Conservation (phyloP, 2,888 invertebrate genomes). For the Lochmaea crataegi region DNA sequence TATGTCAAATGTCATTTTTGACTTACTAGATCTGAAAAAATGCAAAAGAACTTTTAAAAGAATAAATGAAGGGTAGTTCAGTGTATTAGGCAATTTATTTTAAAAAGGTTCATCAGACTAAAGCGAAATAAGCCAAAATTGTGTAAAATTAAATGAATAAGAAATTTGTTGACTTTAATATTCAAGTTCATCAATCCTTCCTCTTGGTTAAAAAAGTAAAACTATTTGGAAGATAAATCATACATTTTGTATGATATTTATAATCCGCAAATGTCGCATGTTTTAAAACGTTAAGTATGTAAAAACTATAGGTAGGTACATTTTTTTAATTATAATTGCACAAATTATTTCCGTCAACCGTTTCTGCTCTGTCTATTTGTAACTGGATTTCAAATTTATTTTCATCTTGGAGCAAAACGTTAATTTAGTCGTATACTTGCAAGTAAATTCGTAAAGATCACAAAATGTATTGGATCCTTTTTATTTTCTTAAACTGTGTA, state of each 20-base stretch:
- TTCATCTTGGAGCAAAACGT: slow-evolving; percentile 11
- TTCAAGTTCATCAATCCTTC: not conserved
- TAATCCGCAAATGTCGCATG: not conserved
- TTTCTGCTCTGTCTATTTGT: slow-evolving; percentile 49
- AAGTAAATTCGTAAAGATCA: slow-evolving; percentile 6
- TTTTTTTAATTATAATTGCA: slow-evolving; percentile 14
- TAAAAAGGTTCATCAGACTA: too few relatives aligned
- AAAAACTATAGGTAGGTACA: not conserved
- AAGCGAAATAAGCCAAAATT: too few relatives aligned
- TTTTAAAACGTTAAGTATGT: not conserved
- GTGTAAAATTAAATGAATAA: too few relatives aligned
- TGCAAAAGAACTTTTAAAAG: too few relatives aligned
- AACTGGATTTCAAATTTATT: slow-evolving; percentile 44
- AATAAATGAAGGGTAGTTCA: too few relatives aligned
- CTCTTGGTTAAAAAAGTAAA: not conserved
- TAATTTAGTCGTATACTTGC: slow-evolving; percentile 4
- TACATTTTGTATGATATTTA: not conserved
- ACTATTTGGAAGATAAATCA: not conserved
- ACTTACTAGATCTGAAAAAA: too few relatives aligned
- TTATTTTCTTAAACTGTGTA: slow-evolving; percentile 38
- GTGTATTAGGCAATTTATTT: too few relatives aligned
- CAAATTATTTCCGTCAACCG: slow-evolving; percentile 48
- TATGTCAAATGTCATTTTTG: too few relatives aligned
- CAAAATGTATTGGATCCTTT: slow-evolving; percentile 38
- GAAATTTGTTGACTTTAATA: too few relatives aligned